A percentile compares a stretch with the other conserved stretches of the same genome.
Evolutionary conservation across 2,888 invertebrate genomes (phyloP).

Genomic region (Criorhina ranunculi): DNA sequence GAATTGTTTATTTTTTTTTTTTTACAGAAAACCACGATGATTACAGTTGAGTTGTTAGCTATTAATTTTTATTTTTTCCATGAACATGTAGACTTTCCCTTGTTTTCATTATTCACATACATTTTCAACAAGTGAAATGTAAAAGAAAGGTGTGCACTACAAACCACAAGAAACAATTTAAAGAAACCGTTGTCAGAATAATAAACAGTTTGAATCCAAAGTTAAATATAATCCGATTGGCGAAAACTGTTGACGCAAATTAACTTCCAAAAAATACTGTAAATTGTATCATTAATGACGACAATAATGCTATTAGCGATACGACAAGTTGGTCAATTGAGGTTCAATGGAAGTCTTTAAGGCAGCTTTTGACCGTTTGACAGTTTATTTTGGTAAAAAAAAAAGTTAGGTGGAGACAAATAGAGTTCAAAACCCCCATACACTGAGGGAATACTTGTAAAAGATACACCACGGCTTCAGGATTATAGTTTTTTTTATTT

Average conservation of each 20-base stretch:
- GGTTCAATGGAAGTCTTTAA: background rate
- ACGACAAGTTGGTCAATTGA: background rate
- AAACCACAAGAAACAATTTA: background rate
- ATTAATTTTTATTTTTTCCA: too few species aligned
- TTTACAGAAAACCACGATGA: slow-evolving; percentile 3
- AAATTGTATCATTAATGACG: background rate
- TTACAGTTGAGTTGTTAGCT: background rate
- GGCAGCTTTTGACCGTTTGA: too few species aligned
- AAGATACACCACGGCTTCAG: too few species aligned
- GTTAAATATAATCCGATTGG: slow-evolving; percentile 23
- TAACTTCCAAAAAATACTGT: background rate
- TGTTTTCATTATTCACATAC: background rate
- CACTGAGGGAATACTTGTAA: too few species aligned
- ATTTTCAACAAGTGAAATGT: background rate
- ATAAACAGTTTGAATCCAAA: slow-evolving; percentile 10
- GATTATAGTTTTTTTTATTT: too few species aligned
- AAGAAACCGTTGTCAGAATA: slow-evolving; percentile 2
- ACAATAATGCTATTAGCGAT: slow-evolving; percentile 1
- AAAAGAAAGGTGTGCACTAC: slow-evolving; percentile 2
- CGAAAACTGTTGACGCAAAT: slow-evolving; percentile 1
- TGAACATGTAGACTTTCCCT: slow-evolving; percentile 20
- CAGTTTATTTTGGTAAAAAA: too few species aligned
- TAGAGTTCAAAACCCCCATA: too few species aligned
- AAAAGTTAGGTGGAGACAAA: too few species aligned
- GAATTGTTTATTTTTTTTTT: too few species aligned